Percentiles rank a stretch among this genome's conserved stretches.
phyloP scores from a whole-genome alignment of 2,113 vertebrate genomes.

The Rhadina sibilatrix region DNA sequence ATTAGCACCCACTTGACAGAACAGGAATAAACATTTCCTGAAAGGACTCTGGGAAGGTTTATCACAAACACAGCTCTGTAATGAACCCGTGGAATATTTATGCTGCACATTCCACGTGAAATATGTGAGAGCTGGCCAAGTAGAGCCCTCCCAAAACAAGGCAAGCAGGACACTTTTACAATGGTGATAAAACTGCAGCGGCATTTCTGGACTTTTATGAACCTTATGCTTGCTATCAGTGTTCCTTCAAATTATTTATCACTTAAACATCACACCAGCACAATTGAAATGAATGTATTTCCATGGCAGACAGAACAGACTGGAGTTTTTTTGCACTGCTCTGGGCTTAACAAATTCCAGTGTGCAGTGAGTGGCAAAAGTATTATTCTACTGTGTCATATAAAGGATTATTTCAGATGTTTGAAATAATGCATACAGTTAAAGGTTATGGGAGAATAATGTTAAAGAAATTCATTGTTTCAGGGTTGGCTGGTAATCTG shows the following conservation, averaged over 20 bases:
- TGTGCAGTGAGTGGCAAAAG: background rate
- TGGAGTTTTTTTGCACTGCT: background rate
- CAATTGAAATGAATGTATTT: background rate
- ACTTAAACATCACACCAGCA: background rate
- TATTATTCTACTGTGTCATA: background rate
- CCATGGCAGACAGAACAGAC: background rate
- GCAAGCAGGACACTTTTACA: conserved; percentile 24
- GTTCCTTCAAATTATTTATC: background rate
- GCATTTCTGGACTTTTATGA: background rate
- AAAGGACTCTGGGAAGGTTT: background rate
- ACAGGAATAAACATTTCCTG: conserved; percentile 19
- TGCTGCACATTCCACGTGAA: background rate
- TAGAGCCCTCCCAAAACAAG: background rate
- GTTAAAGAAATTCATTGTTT: conserved; percentile 36
- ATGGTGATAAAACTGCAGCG: background rate
- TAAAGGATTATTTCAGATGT: conserved; percentile 29
- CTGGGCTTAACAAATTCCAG: background rate
- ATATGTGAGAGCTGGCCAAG: background rate
- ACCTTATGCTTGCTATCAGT: background rate
- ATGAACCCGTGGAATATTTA: conserved; percentile 45
- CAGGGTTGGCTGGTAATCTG: conserved; percentile 30
- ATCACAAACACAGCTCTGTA: background rate
- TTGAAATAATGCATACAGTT: conserved; percentile 39
- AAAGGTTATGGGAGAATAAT: conserved; percentile 56
- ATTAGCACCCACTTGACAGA: conserved; percentile 14